Conservation (phyloP, 1,140 invertebrate species). For the Saccostrea echinata region DNA sequence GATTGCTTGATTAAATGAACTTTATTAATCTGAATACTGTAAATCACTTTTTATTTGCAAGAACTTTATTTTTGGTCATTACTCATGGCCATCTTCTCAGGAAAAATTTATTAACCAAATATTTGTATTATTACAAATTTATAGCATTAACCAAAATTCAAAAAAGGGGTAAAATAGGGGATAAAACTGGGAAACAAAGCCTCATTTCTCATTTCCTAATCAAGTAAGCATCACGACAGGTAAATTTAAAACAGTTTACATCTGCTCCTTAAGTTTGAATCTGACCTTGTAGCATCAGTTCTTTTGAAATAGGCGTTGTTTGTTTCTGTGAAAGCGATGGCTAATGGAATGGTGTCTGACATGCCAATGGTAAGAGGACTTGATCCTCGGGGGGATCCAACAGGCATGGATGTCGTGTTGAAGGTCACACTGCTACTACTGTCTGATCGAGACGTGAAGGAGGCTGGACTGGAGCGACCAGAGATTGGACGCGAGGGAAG, state of each 20-base stretch:
- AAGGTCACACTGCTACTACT: conserved; percentile 83
- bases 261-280: background rate
- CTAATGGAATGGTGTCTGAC: conserved; percentile 96
- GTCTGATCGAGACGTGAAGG: conserved; percentile 86
- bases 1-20: too few species aligned
- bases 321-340: conserved; percentile 98
- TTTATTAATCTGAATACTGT: too few species aligned
- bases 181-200: too few species aligned
- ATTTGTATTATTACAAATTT: too few species aligned
- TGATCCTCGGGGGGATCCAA: conserved; percentile 94
- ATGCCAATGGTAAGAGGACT: conserved; percentile 97
- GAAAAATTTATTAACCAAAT: too few species aligned
- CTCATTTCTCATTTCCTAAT: too few species aligned
- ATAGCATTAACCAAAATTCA: too few species aligned
- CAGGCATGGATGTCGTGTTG: conserved; percentile 81
- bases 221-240: conserved; percentile 71
- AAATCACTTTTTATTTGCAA: too few species aligned
- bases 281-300: conserved; percentile 86
- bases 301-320: conserved; percentile 95
- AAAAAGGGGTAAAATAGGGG: too few species aligned
- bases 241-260: too few species aligned
- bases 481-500: conserved; percentile 57
- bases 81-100: too few species aligned
- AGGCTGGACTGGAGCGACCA: conserved; percentile 85
- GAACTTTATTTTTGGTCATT: too few species aligned